A percentile compares a stretch with the other conserved stretches of the same genome.
phyloP scores from a whole-genome alignment of 2,113 vertebrate genomes.

The Candoia aspera region DNA sequence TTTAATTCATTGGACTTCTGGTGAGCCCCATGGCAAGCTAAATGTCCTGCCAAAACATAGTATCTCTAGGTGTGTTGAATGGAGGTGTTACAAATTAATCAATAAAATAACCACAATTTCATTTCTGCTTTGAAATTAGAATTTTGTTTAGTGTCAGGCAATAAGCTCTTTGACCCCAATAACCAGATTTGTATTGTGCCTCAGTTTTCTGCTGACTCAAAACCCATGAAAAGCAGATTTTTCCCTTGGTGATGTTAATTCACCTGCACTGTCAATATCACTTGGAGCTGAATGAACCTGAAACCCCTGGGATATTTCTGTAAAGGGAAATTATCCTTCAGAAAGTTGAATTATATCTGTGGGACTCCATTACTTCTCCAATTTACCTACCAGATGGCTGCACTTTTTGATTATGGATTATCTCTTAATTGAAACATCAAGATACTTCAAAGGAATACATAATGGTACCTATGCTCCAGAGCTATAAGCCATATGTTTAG shows the following conservation, averaged over 20 bases:
- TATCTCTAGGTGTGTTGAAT: not conserved
- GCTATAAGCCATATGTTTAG: not conserved
- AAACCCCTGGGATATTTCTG: constrained; percentile 9
- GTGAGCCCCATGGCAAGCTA: no score
- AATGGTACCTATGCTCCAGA: not conserved
- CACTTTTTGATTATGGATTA: constrained; percentile 26
- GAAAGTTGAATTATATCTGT: constrained; percentile 30
- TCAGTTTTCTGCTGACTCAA: constrained; percentile 11
- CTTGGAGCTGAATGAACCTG: constrained; percentile 20
- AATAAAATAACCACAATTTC: not conserved
- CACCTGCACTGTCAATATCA: not conserved
- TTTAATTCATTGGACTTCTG: not conserved
- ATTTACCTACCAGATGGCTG: constrained; percentile 19
- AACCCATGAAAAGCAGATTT: constrained; percentile 14
- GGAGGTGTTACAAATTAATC: not conserved
- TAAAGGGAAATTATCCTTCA: constrained; percentile 27
- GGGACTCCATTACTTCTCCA: constrained; percentile 8
- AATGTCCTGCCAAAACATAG: not conserved
- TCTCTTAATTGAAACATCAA: constrained; percentile 26
- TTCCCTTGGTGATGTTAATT: constrained; percentile 9
- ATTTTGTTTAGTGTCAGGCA: not conserved
- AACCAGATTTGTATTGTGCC: not conserved
- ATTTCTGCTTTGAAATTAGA: constrained; percentile 6
- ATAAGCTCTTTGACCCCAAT: not conserved
- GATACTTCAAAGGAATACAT: constrained; percentile 6